Evolutionary conservation across 2,797 vertebrate species (phyloP), one percentile per base, ranked within the genome.

Genomic region (Cryptoblepharus egeriae): DNA sequence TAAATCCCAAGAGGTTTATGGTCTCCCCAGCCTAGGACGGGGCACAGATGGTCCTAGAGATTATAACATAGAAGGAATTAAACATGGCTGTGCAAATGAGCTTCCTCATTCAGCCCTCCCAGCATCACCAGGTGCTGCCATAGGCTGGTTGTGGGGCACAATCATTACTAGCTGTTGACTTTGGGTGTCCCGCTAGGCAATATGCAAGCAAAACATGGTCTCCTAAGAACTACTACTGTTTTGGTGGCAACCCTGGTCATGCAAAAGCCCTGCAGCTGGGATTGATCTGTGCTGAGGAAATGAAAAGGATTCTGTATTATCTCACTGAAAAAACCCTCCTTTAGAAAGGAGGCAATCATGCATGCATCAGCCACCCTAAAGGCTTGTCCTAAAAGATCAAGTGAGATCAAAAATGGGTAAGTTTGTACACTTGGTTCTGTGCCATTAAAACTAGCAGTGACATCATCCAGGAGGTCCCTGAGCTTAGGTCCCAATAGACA

Each of bases 21-120:
- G 0, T 71, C 70, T 90, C 84, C 75, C 87, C 82, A 75, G 87
- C 55, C 32, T 39, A 2, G 75, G 86, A 79, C 65, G 75, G 84
- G 89, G 82, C 89, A 88, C 93, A 94, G 93, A 94, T 94, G 92
- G 92, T 92, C 86, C 1, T 0, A 0, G 90, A 91, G 92, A 93
- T 93, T 92, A 92, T 88, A 91, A 85, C 85, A 76, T 39, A 76
- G 26, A 84, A 77, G 86, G 91, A 92, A 92, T 93, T 93, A 93
- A 92, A 81, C 2, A 8, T 32, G 65, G 52, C 77, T 8, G 10
- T 82, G 83, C 86, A 91, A 93, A 93, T 80, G 85, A 92, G 81
- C 83, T 86, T 1, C 90, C 84, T n/a, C 79, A 57, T 86, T 79
- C 83, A 87, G 60, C 67, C 57, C 16, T 73, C 85, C 30, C 52